Conservation (phyloP, 1,140 invertebrate species). For the Coelopa frigida region DNA sequence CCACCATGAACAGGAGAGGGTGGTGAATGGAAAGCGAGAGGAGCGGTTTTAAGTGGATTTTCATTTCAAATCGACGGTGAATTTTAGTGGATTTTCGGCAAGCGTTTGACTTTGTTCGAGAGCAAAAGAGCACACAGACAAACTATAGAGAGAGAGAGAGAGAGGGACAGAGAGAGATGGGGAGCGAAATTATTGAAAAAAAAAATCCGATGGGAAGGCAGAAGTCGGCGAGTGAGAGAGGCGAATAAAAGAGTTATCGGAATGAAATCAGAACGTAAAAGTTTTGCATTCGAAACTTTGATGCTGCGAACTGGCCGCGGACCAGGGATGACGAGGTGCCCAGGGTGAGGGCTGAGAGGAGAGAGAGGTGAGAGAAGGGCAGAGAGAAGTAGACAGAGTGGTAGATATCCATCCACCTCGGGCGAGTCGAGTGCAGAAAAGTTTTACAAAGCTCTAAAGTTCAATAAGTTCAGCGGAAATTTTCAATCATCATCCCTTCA, state of each 20-base stretch:
- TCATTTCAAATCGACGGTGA: neutral
- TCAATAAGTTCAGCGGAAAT: no score
- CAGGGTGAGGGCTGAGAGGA: neutral
- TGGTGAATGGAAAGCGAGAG: neutral
- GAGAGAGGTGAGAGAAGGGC: neutral
- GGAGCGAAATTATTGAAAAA: slow-evolving; percentile 10
- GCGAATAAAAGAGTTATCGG: slow-evolving; percentile 11
- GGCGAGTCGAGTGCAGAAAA: no score
- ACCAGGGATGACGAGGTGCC: neutral
- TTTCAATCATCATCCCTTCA: no score
- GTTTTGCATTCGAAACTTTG: slow-evolving; percentile 7
- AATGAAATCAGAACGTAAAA: slow-evolving; percentile 11
- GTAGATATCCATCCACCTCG: no score
- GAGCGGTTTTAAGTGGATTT: slow-evolving; percentile 1
- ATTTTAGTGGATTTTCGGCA: no score
- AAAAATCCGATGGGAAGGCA: no score
- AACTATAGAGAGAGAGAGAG: neutral
- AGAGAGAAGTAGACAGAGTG: no score
- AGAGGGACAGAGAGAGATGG: neutral
- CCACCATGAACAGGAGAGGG: no score
- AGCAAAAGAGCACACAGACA: neutral
- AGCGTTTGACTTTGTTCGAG: no score
- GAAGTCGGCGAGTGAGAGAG: no score
- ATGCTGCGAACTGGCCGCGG: neutral
- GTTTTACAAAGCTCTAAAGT: no score